Evolutionary conservation across 2,797 vertebrate genomes (phyloP), one percentile per base, ranked within the genome.

Genomic region (Rhinoraja longicauda): DNA sequence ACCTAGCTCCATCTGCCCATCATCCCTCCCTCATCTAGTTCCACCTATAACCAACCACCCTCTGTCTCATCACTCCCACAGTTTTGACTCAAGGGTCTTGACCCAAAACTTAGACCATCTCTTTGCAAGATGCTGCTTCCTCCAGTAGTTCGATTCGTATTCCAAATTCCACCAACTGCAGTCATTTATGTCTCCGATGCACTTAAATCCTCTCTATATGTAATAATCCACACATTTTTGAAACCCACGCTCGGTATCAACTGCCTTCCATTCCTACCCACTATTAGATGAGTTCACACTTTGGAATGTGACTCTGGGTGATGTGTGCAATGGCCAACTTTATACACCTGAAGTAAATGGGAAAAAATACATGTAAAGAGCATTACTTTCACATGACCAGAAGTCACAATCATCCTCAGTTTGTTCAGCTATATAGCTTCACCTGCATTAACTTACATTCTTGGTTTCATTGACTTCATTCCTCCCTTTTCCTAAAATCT

Each of bases 391-490:
- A n/a, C 15, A 19, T 21, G 19, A 4, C 4, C 70, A 53, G 29
- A 84, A 5, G 53, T 59, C 15, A 84, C 12, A 29, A 13, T 84
- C 15, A 2, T 2, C 79, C 8, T 1, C 26, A 29, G 10, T 59
- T 64, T 12, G 64, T 24, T 39, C 32, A 67, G 62, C 17, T 32
- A 67, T 4, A 59, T 15, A 12, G 13, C 29, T 12, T 53, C 1
- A 26, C 62, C 21, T 36, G 21, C 21, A 5, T 15, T 57, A 53
- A 96, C 97, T 94, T 96, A 99, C 98, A 93, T 99, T 98, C 96
- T 98, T 99, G 4, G 97, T 98, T 96, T 98, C 96, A 94, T 99
- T 99, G 90, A 99, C 98, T 94, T 99, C 97, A 90, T 99, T 99
- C 91, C 98, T 95, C 94, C 98, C 99, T 82, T 94, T 96, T 4